phyloP scores from a whole-genome alignment of 2,888 invertebrate genomes.

The Blastobasis lacticolella region DNA sequence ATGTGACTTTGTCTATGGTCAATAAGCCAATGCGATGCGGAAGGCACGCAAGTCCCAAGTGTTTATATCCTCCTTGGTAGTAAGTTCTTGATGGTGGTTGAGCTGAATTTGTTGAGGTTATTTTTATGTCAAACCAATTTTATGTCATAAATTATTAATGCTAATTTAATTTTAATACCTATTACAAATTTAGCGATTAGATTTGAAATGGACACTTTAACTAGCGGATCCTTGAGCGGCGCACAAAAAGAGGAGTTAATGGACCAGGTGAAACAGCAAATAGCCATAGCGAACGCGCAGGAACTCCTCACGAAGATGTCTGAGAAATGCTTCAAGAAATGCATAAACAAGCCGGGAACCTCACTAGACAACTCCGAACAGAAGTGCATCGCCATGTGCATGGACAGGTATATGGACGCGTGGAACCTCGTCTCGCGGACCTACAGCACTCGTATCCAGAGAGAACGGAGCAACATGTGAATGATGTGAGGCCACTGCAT shows the following conservation, averaged over 20 bases:
- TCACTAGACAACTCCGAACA: constrained; percentile 92
- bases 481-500: constrained; percentile 31
- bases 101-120: constrained; percentile 37
- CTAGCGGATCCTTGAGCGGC: constrained; percentile 74
- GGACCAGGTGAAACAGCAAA: constrained; percentile 96
- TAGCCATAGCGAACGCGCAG: constrained; percentile 94
- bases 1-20: no score
- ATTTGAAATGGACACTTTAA: constrained; percentile 73
- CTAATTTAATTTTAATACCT: constrained; percentile 2
- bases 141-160: constrained; percentile 9
- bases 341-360: constrained; percentile 92
- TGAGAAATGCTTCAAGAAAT: constrained; percentile 97
- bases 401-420: constrained; percentile 98
- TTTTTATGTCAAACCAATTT: constrained; percentile 15
- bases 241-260: constrained; percentile 90
- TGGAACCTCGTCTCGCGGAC: constrained; percentile 95
- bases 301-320: constrained; percentile 97
- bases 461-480: constrained; percentile 81
- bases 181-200: constrained; percentile 1
- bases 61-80: no score
- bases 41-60: no score
- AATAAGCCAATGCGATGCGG: no score
- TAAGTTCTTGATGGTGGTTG: no score
- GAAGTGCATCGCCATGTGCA: constrained; percentile 98
- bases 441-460: constrained; percentile 88